A percentile compares a stretch with the other conserved stretches of the same genome.
Conservation (phyloP, 1,140 invertebrate genomes). For the Bombus superbus region DNA sequence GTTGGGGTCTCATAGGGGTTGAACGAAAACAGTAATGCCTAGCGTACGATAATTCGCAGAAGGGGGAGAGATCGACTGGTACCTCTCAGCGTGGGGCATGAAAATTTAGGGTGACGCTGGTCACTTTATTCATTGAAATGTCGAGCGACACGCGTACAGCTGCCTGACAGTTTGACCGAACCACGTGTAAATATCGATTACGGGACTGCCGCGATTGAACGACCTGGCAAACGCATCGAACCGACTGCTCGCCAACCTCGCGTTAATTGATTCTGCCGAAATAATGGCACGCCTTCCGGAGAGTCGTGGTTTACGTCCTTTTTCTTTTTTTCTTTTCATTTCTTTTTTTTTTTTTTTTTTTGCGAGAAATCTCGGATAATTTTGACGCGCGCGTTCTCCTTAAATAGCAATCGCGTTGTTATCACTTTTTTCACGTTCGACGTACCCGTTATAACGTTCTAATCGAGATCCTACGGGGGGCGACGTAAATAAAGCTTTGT, state of each 20-base stretch:
- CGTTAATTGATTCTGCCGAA: conserved; percentile 54
- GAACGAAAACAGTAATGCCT: conserved; percentile 54
- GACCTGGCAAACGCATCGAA: conserved; percentile 44
- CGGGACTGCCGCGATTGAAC: conserved; percentile 47
- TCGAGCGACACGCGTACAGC: conserved; percentile 32
- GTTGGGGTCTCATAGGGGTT: conserved; percentile 42
- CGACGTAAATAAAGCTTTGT: too few relatives aligned
- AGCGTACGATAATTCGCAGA: conserved; percentile 26
- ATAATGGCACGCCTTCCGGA: conserved; percentile 35
- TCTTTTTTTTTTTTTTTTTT: not conserved
- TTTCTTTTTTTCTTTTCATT: not conserved
- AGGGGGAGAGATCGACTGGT: not conserved
- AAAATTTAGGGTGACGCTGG: conserved; percentile 57
- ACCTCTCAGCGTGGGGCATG: conserved; percentile 19
- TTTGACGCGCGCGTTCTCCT: not conserved
- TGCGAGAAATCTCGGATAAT: too few relatives aligned
- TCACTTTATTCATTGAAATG: conserved; percentile 65
- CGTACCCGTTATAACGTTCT: not conserved
- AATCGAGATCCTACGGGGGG: accelerated
- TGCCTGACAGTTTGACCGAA: conserved; percentile 32
- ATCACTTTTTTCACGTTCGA: not conserved
- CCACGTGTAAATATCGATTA: conserved; percentile 52
- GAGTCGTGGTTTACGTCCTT: not conserved
- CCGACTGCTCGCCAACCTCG: conserved; percentile 11
- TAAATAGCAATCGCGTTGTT: not conserved